Base-by-base conservation (phyloP, 2,113 vertebrate species). In the Melanotaenia duboulayi region DNA sequence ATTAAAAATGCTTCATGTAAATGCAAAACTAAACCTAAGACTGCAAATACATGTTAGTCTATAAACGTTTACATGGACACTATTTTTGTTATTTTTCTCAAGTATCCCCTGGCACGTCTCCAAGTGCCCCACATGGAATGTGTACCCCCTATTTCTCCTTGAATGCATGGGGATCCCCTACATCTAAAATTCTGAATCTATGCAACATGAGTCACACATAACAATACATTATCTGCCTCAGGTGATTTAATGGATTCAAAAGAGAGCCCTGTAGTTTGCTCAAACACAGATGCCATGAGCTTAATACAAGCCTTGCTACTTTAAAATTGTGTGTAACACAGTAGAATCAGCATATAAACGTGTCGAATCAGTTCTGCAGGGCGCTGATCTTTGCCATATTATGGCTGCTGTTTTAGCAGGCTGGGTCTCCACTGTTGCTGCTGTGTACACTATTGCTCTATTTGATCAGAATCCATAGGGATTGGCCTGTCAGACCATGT, bases 381-480 rank as follows among this genome's bases (percentile, higher is more conserved):
- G 62, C 5, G 72, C 90, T 87, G 85, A 87, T 88, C 89, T 88
- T 71, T 79, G 86, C 89, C 87, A 76, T 87, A 84, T 84, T 87
- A 79, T 10, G 42, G 74, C 85, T 85, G 85, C 83, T 86, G 89
- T 71, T 83, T 80, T 81, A 70, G 85, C 81, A 80, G 85, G 77
- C 74, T 42, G 69, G 16, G 52, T 63, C 78, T 80, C 72, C 70
- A 74, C 78, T 84, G 87, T 81, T 85, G 82, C 89, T 88, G 89
- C 83, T 88, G 74, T 83, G 82, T 87, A 88, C 87, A 88, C 87
- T 84, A 81, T 81, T 80, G 71, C 87, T 86, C 79, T 74, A 78
- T 82, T 90, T 92, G 89, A 90, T 90, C 90, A 88, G 77, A 90
- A 92, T 92, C 89, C 90, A 87, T 86, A 89, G 89, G 87, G 90